Percentiles rank a stretch among this genome's conserved stretches.
phyloP scores from a whole-genome alignment of 2,797 vertebrate species.

The Varecia variegata region DNA sequence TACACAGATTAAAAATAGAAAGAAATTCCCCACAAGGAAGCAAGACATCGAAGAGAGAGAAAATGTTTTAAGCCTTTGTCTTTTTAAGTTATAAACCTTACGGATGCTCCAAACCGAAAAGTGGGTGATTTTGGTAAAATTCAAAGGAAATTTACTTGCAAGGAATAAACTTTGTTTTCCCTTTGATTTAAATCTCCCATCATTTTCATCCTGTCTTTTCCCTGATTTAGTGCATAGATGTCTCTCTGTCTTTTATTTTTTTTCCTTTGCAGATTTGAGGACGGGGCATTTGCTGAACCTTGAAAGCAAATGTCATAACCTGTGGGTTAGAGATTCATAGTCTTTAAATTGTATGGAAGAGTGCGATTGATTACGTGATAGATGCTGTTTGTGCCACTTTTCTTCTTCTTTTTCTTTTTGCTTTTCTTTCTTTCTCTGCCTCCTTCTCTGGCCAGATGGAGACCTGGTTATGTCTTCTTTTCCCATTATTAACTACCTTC shows the following conservation, averaged over 20 bases:
- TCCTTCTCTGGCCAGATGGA: background rate
- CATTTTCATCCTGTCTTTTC: background rate
- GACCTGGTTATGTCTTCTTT: too few relatives aligned
- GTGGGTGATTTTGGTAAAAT: too few relatives aligned
- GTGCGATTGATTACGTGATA: background rate
- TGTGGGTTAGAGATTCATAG: background rate
- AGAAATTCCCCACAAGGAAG: too few relatives aligned
- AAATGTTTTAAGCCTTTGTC: background rate
- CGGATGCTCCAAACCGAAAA: background rate
- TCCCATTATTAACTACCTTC: background rate
- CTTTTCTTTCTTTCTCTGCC: background rate
- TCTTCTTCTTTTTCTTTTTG: background rate
- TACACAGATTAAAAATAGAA: background rate
- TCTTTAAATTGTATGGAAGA: background rate
- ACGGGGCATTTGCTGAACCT: background rate
- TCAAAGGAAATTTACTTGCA: background rate
- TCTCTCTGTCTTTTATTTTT: too few relatives aligned
- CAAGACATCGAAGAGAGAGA: background rate
- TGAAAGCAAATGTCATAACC: too few relatives aligned
- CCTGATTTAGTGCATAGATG: background rate
- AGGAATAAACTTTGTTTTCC: background rate
- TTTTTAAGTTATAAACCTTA: accelerated
- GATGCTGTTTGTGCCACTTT: background rate
- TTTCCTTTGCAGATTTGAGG: background rate
- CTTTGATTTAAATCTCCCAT: background rate